phyloP scores from a whole-genome alignment of 2,113 vertebrate species.

The Coreoperca whiteheadi region DNA sequence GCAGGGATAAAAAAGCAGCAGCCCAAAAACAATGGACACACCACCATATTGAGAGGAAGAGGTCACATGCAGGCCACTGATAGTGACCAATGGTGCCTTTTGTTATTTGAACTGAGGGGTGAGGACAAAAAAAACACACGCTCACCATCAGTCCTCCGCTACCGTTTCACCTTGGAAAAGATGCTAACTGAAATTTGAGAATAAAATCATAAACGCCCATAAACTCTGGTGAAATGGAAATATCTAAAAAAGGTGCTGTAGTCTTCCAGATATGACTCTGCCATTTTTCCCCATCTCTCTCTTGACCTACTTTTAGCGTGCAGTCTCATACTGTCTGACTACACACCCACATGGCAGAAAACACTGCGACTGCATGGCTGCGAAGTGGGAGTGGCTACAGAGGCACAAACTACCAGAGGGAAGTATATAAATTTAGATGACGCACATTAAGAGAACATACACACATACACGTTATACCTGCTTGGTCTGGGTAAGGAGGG shows the following conservation, averaged over 20 bases:
- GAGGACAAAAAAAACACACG: neutral
- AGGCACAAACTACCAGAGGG: neutral
- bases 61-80: slow-evolving; percentile 61
- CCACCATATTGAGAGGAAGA: slow-evolving; percentile 50
- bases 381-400: neutral
- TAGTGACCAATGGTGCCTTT: slow-evolving; percentile 25
- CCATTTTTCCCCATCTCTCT: slow-evolving; percentile 8
- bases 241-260: neutral
- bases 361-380: slow-evolving; percentile 27
- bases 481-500: slow-evolving; percentile 91
- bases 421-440: neutral
- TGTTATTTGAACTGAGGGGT: slow-evolving; percentile 23
- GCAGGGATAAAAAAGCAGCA: slow-evolving; percentile 47
- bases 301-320: slow-evolving; percentile 63
- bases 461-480: slow-evolving; percentile 87
- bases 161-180: neutral
- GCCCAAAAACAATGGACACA: slow-evolving; percentile 62
- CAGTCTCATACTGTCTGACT: slow-evolving; percentile 40
- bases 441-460: too few relatives aligned
- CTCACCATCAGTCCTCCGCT: neutral
- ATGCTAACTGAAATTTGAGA: neutral
- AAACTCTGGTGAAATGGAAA: neutral
- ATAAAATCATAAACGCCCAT: neutral
- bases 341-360: slow-evolving; percentile 56
- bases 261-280: slow-evolving; percentile 25